phyloP scores from a whole-genome alignment of 2,888 invertebrate species.

The Chesias legatella region DNA sequence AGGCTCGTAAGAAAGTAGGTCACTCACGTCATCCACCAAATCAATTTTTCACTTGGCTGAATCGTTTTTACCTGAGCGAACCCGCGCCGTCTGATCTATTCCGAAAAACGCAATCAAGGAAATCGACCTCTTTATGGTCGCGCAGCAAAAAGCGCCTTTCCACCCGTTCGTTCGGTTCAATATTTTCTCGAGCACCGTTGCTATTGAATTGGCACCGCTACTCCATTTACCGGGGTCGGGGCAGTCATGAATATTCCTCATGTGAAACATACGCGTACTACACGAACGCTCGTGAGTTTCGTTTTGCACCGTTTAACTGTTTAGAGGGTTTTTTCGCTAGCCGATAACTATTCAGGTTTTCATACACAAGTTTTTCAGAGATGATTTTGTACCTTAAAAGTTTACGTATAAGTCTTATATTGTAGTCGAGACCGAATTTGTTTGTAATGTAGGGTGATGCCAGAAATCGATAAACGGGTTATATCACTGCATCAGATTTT shows the following conservation, averaged over 20 bases:
- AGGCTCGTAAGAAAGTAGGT: no score
- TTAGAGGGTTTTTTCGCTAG: conserved; percentile 36
- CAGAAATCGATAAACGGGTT: no score
- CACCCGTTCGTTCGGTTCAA: conserved; percentile 25
- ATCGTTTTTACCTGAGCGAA: conserved; percentile 6
- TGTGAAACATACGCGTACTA: conserved; percentile 47
- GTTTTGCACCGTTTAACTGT: conserved; percentile 66
- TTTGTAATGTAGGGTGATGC: no score
- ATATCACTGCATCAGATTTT: no score
- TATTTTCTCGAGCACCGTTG: conserved; percentile 32
- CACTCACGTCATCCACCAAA: neutral
- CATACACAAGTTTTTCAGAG: no score
- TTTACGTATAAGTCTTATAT: no score
- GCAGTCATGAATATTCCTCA: conserved; percentile 62
- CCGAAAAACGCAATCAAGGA: conserved; percentile 20
- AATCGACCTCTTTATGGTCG: conserved; percentile 21
- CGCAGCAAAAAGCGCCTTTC: conserved; percentile 22
- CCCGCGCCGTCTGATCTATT: conserved; percentile 6
- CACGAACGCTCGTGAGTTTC: conserved; percentile 45
- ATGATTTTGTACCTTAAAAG: no score
- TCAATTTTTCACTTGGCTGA: conserved; percentile 7
- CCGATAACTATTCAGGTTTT: conserved; percentile 25
- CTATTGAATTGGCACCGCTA: conserved; percentile 44
- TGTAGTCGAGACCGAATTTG: no score
- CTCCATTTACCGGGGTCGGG: conserved; percentile 45